These are phyloP conservation scores for Drymonia ruficornis DNA, from an alignment of 2,888 invertebrate genomes.

Conservation along the genomic window DNA sequence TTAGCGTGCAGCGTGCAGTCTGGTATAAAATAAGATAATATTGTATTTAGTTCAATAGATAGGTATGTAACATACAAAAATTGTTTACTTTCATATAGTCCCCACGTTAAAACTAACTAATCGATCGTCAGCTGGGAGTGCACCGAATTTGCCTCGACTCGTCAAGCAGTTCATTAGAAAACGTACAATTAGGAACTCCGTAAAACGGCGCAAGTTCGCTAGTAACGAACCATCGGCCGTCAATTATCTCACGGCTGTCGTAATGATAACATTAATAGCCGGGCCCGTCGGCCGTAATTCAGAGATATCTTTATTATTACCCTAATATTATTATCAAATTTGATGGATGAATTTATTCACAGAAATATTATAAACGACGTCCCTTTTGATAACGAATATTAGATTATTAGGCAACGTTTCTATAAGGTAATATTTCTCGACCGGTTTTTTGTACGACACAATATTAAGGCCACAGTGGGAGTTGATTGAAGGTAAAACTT, in stretches of 20 bases:
- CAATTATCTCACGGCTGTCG: constrained; percentile 30
- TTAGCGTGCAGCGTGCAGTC: no score
- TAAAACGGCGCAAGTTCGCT: constrained; percentile 19
- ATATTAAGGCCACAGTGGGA: background rate
- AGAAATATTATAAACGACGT: constrained; percentile 7
- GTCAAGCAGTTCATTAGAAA: constrained; percentile 24
- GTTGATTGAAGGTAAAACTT: constrained; percentile 4
- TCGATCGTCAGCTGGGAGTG: background rate
- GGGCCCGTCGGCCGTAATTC: constrained; percentile 9
- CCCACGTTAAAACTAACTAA: background rate
- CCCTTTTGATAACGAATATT: constrained; percentile 7
- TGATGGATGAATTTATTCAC: constrained; percentile 17
- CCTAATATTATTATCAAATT: constrained; percentile 19
- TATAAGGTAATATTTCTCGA: constrained; percentile 3
- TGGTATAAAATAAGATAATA: no score
- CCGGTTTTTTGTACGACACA: background rate
- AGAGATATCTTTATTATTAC: constrained; percentile 20
- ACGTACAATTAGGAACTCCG: constrained; percentile 19
- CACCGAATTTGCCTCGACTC: constrained; percentile 1
- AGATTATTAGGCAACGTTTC: constrained; percentile 1
- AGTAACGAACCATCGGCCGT: constrained; percentile 16
- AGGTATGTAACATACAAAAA: no score
- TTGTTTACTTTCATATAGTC: no score
- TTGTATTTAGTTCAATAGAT: no score
- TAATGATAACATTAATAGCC: constrained; percentile 27